Evolutionary conservation across 2,888 invertebrate species (phyloP), one percentile per base, ranked within the genome.

Genomic region (Resseliella maxima): DNA sequence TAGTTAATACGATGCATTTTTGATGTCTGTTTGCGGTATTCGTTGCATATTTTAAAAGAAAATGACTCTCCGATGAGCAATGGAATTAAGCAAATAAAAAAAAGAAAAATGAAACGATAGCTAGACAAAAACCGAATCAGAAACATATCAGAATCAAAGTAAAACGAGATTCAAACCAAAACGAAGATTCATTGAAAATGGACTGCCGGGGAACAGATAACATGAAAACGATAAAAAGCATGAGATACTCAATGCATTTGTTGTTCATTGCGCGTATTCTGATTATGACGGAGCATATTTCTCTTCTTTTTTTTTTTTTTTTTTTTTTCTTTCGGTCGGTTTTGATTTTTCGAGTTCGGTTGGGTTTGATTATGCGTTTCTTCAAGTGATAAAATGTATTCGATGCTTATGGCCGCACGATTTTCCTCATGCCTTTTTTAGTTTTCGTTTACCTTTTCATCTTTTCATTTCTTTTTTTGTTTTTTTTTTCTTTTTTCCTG

Each of bases 231-330:
- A 83, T 83, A 83, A 83, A 83, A 18, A 64, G 36, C 35, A 81
- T 3, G 38, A 36, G 83, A 38, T n/a, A 83, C 36, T 38, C 36
- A 83, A 83, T 36, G 83, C 38, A 83, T 38, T 83, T 83, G 24
- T 83, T 38, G 83, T 38, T 83, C 38, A 38, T 6, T 8, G 38
- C 38, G 38, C 83, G 83, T n/a, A 12, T 59, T 83, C 83, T 38
- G 83, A 83, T 83, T 83, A 83, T 83, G 83, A 83, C 83, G 24
- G 31, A 83, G 83, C 83, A 83, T n/a, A 83, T 83, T 83, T 83
- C 38, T 24, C 1, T 24, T 59, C 24, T 50, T 50, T 18, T 50
- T 2, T 59, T n/a, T 59, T n/a, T 24, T 31, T 72, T 8, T 72
- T 31, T 35, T 50, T 18, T 2, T 12, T 50, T 18, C 50, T 50